Percentiles rank a stretch among this genome's conserved stretches.
Evolutionary conservation across 2,888 invertebrate genomes (phyloP).

Genomic region (Dichetophora obliterata): DNA sequence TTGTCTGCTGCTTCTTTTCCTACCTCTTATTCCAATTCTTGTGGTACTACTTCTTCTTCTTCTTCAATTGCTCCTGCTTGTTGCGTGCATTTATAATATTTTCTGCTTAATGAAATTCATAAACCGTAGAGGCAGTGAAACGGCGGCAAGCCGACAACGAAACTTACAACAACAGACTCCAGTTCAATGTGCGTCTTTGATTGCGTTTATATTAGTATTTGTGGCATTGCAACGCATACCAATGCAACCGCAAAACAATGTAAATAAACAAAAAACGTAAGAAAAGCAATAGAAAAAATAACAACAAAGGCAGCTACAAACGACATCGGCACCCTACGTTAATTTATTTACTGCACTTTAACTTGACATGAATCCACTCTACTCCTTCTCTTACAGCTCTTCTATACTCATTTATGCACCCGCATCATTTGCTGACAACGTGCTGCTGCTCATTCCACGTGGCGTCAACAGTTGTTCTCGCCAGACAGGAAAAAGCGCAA

Average conservation of each 20-base stretch:
- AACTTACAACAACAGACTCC: background rate
- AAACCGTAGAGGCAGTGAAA: background rate
- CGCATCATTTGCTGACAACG: background rate
- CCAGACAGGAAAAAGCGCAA: constrained; percentile 32
- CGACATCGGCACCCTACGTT: constrained; percentile 3
- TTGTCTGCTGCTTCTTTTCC: background rate
- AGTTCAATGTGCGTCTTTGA: background rate
- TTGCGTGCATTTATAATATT: background rate
- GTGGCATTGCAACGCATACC: background rate
- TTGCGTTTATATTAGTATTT: background rate
- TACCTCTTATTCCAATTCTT: no score
- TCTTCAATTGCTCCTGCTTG: background rate
- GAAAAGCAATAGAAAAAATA: background rate
- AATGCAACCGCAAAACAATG: background rate
- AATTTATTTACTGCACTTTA: constrained; percentile 29
- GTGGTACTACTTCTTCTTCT: no score
- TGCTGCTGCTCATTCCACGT: background rate
- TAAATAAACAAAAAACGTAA: constrained; percentile 8
- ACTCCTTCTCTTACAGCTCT: background rate
- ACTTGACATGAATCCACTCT: background rate
- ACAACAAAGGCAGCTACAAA: background rate
- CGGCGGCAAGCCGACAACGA: background rate
- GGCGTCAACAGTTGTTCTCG: constrained; percentile 31
- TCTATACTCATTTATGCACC: background rate
- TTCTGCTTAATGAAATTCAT: constrained; percentile 15